These are phyloP conservation scores for Percina caprodes DNA, from an alignment of 2,113 vertebrate species.

Conservation along the genomic window DNA sequence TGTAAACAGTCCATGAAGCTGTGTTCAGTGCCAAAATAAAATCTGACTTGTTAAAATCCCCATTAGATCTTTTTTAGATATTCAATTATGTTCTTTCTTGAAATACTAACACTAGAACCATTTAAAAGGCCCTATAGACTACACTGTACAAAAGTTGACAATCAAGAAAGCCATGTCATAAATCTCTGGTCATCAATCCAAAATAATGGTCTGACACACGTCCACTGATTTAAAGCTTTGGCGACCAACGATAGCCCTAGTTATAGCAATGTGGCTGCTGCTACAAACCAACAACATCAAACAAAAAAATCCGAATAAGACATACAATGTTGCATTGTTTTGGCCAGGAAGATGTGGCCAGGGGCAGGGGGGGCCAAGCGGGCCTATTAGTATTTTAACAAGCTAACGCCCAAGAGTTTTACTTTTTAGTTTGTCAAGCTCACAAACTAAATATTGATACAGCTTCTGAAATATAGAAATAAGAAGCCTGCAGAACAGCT, in stretches of 20 bases:
- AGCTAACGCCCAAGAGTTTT: neutral
- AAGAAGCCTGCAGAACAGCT: neutral
- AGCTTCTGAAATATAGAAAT: neutral
- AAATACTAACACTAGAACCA: too few species aligned
- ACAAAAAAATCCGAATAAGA: neutral
- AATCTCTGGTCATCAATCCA: neutral
- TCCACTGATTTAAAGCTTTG: neutral
- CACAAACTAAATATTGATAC: neutral
- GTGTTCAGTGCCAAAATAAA: neutral
- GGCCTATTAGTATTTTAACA: too few species aligned
- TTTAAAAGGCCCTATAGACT: too few species aligned
- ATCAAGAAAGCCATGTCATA: neutral
- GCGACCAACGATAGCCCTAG: neutral
- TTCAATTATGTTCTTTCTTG: neutral
- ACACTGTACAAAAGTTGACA: neutral
- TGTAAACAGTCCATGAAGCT: neutral
- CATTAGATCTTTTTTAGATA: neutral
- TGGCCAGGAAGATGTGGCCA: too few species aligned
- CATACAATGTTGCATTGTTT: neutral
- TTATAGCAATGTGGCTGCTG: neutral
- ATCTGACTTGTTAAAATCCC: neutral
- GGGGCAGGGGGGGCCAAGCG: neutral
- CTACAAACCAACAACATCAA: neutral
- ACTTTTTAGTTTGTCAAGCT: neutral
- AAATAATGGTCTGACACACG: neutral